Percentiles rank a stretch among this genome's conserved stretches.
Conservation (phyloP, 2,797 vertebrate genomes). For the Falco cherrug region DNA sequence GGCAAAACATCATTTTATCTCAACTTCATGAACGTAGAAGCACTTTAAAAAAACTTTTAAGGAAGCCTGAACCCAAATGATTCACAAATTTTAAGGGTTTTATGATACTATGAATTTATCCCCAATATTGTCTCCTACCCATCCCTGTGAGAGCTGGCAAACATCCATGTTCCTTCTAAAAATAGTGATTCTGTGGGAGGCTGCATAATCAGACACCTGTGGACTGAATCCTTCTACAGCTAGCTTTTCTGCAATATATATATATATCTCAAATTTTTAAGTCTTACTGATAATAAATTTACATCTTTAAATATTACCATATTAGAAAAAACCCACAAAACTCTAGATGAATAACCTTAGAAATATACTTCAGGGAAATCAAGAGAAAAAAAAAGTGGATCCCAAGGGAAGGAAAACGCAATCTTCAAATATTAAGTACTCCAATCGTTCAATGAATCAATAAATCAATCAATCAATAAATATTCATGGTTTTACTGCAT, state of each 20-base stretch:
- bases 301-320: not conserved
- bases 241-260: not conserved
- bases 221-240: not conserved
- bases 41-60: not conserved
- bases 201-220: constrained; percentile 18
- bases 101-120: not conserved
- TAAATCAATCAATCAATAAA: not conserved
- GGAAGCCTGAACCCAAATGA: not conserved
- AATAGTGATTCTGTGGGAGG: constrained; percentile 2
- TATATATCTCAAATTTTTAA: not conserved
- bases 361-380: not conserved
- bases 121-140: not conserved
- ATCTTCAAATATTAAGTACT: not conserved
- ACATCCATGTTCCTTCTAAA: not conserved
- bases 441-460: not conserved
- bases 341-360: not conserved
- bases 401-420: not conserved
- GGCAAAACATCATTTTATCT: not conserved
- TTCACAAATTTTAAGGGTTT: not conserved
- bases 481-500: not conserved
- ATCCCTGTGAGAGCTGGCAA: not conserved
- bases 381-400: not conserved
- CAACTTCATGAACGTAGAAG: not conserved
- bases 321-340: not conserved
- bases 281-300: not conserved